Evolutionary conservation across 2,113 vertebrate species (phyloP), one percentile per base, ranked within the genome.

Genomic region (Petroica traversi): DNA sequence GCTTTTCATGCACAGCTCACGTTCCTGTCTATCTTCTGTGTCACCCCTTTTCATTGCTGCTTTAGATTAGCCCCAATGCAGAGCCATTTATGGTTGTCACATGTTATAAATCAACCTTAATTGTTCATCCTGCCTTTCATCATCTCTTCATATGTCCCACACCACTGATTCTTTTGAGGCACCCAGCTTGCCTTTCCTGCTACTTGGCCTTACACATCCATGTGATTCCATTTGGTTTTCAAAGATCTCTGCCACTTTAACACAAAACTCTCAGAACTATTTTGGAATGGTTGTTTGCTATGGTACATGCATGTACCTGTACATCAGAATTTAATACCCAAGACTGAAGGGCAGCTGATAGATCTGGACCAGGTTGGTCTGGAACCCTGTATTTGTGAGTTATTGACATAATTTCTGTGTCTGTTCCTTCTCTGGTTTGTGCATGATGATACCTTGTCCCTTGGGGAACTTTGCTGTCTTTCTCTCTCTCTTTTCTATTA

Each of bases 81-180:
- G 36, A 91, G 79, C 16, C 40, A 49, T 75, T 79, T 82, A 61
- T 76, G 77, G 73, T 45, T 84, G 51, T 96, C 97, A 87, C 76
- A 80, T 80, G 95, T 88, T 92, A 69, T 73, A 38, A 77, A 94
- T 95, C 81, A 91, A 76, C 69, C 36, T 34, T 94, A 92, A 78
- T 68, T 52, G 33, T 90, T 95, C 64, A 0, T 93, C 88, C 66
- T 80, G 93, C 95, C 92, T 96, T 93, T 96, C 92, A 95, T 92
- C 75, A 59, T 80, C 73, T 92, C 67, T 48, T 93, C 87, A 2
- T 48, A 57, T 91, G 91, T 95, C 91, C 69, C 41, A 89, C 83
- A 51, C 81, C 74, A 29, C 84, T 26, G 49, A 36, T 49, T 80
- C 91, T 72, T 93, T 10, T 76, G 38, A 94, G 92, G 85, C 67